Evolutionary conservation across 2,113 vertebrate genomes (phyloP).

Genomic region (Alligator mississippiensis): DNA sequence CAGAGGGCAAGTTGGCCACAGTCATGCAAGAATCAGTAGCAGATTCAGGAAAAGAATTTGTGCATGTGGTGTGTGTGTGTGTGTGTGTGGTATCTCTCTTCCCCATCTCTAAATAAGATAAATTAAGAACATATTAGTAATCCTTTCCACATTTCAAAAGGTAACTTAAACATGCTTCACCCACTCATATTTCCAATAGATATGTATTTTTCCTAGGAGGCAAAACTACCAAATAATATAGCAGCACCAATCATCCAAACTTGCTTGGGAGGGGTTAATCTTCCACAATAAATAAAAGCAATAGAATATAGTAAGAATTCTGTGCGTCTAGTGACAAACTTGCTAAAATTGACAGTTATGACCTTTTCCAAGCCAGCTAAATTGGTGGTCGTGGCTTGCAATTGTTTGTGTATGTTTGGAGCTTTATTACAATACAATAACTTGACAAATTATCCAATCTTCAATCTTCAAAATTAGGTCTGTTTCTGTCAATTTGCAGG

Average conservation of each 20-base stretch:
- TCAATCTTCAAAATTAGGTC: slow-evolving; percentile 32
- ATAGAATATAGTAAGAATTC: slow-evolving; percentile 29
- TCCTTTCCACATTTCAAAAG: neutral
- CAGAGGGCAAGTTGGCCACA: neutral
- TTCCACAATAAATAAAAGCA: slow-evolving; percentile 50
- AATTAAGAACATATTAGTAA: neutral
- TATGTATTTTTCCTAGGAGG: neutral
- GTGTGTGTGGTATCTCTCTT: neutral
- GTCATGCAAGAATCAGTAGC: neutral
- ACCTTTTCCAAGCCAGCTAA: slow-evolving; percentile 51
- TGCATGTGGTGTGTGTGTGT: too few relatives aligned
- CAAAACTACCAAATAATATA: neutral
- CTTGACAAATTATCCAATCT: slow-evolving; percentile 50
- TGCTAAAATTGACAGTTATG: slow-evolving; percentile 54
- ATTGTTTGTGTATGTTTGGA: slow-evolving; percentile 3
- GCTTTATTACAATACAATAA: slow-evolving; percentile 17
- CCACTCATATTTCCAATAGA: neutral
- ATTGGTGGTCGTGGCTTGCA: slow-evolving; percentile 25
- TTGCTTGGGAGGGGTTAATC: slow-evolving; percentile 14
- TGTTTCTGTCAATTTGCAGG: slow-evolving; percentile 21
- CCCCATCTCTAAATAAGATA: neutral
- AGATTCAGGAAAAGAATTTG: neutral
- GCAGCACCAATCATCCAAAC: neutral
- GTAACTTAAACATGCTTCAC: neutral
- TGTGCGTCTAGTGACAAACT: slow-evolving; percentile 11